Conservation (phyloP, 2,797 vertebrate species). For the Sebastolobus altivelis region DNA sequence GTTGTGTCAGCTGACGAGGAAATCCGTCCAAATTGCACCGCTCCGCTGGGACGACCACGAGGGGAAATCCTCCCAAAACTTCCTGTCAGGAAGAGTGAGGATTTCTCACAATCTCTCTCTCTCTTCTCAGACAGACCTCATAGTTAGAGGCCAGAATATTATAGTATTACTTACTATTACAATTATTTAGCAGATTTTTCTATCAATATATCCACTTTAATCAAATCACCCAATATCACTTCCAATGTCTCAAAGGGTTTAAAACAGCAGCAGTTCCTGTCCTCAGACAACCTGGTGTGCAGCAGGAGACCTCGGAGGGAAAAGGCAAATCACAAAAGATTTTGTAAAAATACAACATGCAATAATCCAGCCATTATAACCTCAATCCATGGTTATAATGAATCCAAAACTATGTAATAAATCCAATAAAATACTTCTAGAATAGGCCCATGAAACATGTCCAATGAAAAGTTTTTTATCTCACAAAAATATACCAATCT, state of each 20-base stretch:
- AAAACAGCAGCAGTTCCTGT: not conserved
- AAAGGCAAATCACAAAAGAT: not conserved
- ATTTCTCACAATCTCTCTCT: constrained; percentile 63
- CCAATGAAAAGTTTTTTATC: not conserved
- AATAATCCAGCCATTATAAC: not conserved
- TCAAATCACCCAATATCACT: not conserved
- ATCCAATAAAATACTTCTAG: not conserved
- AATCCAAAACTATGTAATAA: not conserved
- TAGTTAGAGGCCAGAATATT: not conserved
- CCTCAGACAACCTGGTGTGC: not conserved
- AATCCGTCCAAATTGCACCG: constrained; percentile 86
- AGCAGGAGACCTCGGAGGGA: no score
- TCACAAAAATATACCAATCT: not conserved
- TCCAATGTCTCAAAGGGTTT: not conserved
- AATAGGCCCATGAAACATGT: not conserved
- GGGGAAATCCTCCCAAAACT: constrained; percentile 88
- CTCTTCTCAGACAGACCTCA: not conserved
- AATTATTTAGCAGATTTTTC: not conserved
- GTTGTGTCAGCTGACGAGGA: constrained; percentile 77
- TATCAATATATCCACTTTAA: not conserved
- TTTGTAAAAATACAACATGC: not conserved
- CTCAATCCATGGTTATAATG: not conserved
- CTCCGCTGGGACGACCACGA: constrained; percentile 78
- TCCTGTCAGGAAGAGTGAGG: constrained; percentile 84
- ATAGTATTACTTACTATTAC: not conserved